Base-by-base conservation (phyloP, 2,113 vertebrate genomes). In the Aepyceros melampus region DNA sequence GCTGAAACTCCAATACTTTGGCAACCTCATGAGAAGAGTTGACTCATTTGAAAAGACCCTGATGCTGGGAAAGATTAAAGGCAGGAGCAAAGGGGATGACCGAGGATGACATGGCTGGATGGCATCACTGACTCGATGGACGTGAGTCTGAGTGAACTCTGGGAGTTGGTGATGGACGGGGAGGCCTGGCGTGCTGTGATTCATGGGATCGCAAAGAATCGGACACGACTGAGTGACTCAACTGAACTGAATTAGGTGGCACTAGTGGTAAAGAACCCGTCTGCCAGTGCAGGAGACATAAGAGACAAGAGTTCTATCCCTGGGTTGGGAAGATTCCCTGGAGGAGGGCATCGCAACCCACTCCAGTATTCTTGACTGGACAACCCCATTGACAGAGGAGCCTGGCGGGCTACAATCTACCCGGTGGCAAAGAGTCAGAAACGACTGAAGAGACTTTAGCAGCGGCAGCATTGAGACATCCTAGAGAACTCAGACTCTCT, bases 171-270 rank as follows among this genome's bases (percentile, higher is more conserved):
- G 29, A 62, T 15, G 14, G 60, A 62, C 60, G 33, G 62, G 62
- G 31, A 64, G 62, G 62, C 33, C 62, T n/a, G 15, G 31, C 0
- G 1, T 17, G 14, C 31, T n/a, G 31, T 4, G 62, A 2, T n/a
- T 64, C 31, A n/a, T n/a, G 7, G 15, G 62, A 15, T n/a, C 31
- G 1, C 62, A 64, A 64, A n/a, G 31, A n/a, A 15, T 8, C 3
- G 0, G 31, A n/a, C 60, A 64, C 0, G 1, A 64, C 62, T 64
- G 15, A 64, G 31, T 0, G 0, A 64, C 62, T 17, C 31, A 64
- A 64, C 62, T 9, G 31, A n/a, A 33, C 60, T 17, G 62, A 33
- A 33, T 31, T 64, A 23, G 10, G 36, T 74, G 67, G 36, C 67
- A 11, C 67, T 40, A 40, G 11, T 40, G 21, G 67, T 40, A 74